Evolutionary conservation across 1,140 invertebrate genomes (phyloP), one percentile per base, ranked within the genome.

Genomic region (Chelonus insularis): DNA sequence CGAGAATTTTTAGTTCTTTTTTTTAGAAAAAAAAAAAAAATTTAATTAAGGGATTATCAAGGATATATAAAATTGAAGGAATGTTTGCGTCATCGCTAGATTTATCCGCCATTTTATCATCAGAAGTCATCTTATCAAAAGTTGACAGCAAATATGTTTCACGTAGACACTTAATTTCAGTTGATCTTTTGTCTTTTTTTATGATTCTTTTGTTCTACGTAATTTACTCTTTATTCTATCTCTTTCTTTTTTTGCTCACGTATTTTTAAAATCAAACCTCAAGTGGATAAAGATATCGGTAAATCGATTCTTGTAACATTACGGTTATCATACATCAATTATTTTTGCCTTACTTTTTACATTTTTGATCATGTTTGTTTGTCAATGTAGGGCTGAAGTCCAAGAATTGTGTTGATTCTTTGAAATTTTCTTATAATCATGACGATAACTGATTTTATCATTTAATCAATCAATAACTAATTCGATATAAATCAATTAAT

Each of bases 41-140:
- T 39, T 32, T 11, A 39, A 59, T 34, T 32, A 47, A 52, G 45
- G 55, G 29, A 52, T 37, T 14, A 39, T 56, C 41, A 20, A 39
- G 37, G 14, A 43, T 25, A 34, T 34, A 50, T 34, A 56, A 48
- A 62, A 50, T 23, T 29, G 18, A 36, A 29, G 23, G 20, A 32
- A 64, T 14, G 48, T 64, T 68, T 68, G 62, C 68, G 67, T 74
- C 71, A 72, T 60, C 63, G 50, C 54, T 52, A 34, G 60, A 70
- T 62, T 69, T 60, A 64, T 64, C 50, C 55, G 55, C 54, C 65
- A 64, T 61, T 61, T 60, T 60, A 63, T 67, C 69, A 67, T 72
- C 66, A 66, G 64, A 62, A 67, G 62, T 69, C 45, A 58, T 57
- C 65, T 73, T 73, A 73, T 73, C 70, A 51, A 56, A 43, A 37